Evolutionary conservation across 1,140 invertebrate genomes (phyloP), one percentile per base, ranked within the genome.

Genomic region (Holcopasites calliopsidis): DNA sequence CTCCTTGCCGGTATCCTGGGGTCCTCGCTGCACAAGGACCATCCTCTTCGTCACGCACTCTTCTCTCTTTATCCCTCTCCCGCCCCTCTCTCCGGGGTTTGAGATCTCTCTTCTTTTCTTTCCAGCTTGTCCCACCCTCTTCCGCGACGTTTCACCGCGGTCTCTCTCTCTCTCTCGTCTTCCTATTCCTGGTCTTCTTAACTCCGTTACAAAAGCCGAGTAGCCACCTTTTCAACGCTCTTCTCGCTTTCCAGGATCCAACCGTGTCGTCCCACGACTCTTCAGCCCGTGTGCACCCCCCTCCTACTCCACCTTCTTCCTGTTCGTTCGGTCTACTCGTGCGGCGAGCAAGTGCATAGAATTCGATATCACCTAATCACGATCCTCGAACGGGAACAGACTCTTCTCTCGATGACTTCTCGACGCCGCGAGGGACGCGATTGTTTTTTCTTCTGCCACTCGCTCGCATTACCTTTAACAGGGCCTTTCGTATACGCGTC

Each of bases 1-100:
- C 88, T 91, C 88, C 87, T 89, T 84, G 83, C 79, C 77, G 84
- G 87, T 90, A 90, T 90, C 87, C 87, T 89, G 84, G 79, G 87
- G 85, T 86, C 85, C 86, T 90, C 86, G 85, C 80, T 82, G 76
- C 80, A 91, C 88, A 90, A 90, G 89, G 87, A 87, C 87, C 88
- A 90, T 89, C 86, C 42, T 81, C 64, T 79, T 71, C 69, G 64
- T 55, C 66, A 60, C 71, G 74, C 79, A 70, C 80, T 81, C 79
- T 69, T 77, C 81, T 50, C 76, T 77, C 23, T 50, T 18, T 66
- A 16, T 52, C 31, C 33, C 40, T 18, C 44, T 26, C 16, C 7
- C 23, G n/a, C n/a, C n/a, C n/a, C n/a, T n/a, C n/a, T n/a, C n/a
- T n/a, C n/a, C n/a, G n/a, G n/a, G 40, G 26, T 33, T 31, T n/a